phyloP scores from a whole-genome alignment of 2,888 invertebrate genomes.

The Cosmorhoe ocellata region DNA sequence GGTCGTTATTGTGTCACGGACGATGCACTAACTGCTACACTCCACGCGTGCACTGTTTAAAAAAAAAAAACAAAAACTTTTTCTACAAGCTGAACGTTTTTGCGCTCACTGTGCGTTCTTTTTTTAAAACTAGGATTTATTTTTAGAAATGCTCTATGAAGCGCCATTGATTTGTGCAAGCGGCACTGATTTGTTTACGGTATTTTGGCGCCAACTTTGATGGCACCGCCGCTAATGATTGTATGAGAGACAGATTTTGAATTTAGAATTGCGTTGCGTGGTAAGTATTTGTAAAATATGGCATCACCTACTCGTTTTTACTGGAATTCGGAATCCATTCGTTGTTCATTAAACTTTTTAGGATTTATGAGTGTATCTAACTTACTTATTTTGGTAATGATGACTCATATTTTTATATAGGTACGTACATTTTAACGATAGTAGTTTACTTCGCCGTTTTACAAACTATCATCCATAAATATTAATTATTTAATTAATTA shows the following conservation, averaged over 20 bases:
- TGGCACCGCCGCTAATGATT: slow-evolving; percentile 50
- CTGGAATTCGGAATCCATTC: too few species aligned
- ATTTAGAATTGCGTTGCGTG: slow-evolving; percentile 16
- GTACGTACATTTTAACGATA: too few species aligned
- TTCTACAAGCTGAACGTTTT: slow-evolving; percentile 38
- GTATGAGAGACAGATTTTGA: slow-evolving; percentile 17
- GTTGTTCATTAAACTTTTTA: too few species aligned
- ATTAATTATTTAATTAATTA: slow-evolving; percentile 25
- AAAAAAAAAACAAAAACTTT: slow-evolving; percentile 23
- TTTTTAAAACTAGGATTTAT: slow-evolving; percentile 44
- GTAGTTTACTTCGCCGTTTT: neutral
- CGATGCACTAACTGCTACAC: slow-evolving; percentile 69
- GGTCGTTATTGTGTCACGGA: slow-evolving; percentile 76
- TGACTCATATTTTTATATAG: too few species aligned
- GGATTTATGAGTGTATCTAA: too few species aligned
- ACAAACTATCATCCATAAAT: neutral
- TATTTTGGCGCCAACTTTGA: slow-evolving; percentile 68
- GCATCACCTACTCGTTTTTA: neutral
- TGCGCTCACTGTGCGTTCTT: slow-evolving; percentile 42
- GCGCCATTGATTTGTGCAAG: slow-evolving; percentile 72
- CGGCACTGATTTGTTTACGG: slow-evolving; percentile 43
- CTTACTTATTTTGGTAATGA: too few species aligned
- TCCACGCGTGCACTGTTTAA: slow-evolving; percentile 71
- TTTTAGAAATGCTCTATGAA: slow-evolving; percentile 43
- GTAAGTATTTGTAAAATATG: slow-evolving; percentile 12